phyloP scores from a whole-genome alignment of 2,797 vertebrate species.

The Diglossa cyanea region DNA sequence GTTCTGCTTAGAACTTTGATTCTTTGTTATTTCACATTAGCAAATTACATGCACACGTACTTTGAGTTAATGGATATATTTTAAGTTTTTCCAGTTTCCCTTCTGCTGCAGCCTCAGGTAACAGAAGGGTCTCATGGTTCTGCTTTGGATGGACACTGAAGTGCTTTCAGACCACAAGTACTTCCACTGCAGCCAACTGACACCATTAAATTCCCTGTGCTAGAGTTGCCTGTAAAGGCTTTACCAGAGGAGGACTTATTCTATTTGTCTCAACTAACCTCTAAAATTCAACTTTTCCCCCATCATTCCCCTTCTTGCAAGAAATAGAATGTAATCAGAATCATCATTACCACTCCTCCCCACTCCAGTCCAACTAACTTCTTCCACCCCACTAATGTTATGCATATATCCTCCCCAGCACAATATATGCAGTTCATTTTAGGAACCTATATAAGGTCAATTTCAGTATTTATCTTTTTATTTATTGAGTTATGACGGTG shows the following conservation, averaged over 20 bases:
- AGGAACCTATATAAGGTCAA: not conserved
- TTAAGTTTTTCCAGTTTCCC: not conserved
- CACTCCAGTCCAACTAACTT: not conserved
- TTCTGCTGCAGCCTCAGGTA: not conserved
- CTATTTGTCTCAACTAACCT: not conserved
- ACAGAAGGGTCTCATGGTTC: not conserved
- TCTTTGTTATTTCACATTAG: not conserved
- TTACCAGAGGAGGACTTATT: not conserved
- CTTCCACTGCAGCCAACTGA: not conserved
- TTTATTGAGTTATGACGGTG: not conserved
- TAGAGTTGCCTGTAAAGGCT: not conserved
- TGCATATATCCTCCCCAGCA: not conserved
- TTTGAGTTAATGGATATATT: not conserved
- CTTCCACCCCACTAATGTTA: not conserved
- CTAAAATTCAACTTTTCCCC: not conserved
- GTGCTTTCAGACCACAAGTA: accelerated
- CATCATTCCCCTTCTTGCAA: not conserved
- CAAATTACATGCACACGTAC: not conserved
- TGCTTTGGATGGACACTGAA: not conserved
- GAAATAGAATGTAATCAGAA: not conserved
- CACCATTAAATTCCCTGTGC: accelerated
- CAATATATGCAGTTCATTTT: not conserved
- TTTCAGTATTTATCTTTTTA: not conserved
- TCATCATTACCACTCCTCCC: not conserved
- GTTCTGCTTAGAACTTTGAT: not conserved